Evolutionary conservation across 2,113 vertebrate species (phyloP), one percentile per base, ranked within the genome.

Genomic region (Enhydra lutris): DNA sequence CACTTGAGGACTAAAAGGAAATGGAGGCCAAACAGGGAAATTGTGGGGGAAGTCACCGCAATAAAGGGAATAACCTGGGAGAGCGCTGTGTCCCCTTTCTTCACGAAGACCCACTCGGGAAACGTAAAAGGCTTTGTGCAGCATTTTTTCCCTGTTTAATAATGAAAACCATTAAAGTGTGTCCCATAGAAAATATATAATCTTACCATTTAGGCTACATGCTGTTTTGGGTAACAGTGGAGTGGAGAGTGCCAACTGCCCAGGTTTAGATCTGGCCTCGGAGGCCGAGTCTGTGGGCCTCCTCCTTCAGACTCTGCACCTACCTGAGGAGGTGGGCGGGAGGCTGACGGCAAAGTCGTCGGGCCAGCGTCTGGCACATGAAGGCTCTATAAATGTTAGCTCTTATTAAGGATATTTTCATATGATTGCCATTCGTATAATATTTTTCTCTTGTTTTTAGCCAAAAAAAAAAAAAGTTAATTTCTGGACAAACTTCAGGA

Each of bases 151-250:
- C 69, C 45, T 39, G 1, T 71, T 94, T 88, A 87, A 96, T 71
- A 50, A 85, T 39, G 65, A 67, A 85, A 39, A 20, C 20, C 24
- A 0, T 81, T 90, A 31, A 82, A 94, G 61, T 26, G 42, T 6
- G 69, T 71, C 95, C 95, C 76, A 8, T 1, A 36, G 97, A 84
- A 87, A 90, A 89, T 2, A 94, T 21, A 42, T 67, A 59, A 39
- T 36, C 95, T 82, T 21, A 34, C 63, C 17, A 2, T 5, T 6
- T 2, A n/a, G 83, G 21, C 65, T 9, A 1, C 36, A 34, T 3
- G 47, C 86, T 29, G 36, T 24, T 84, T 21, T 20, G 50, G 88
- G 17, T 6, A 63, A 65, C 85, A 50, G 55, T 1, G 5, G 0
- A 15, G 52, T 21, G 7, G 26, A 18, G 55, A 23, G n/a, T 1